These are phyloP conservation scores for Petrocephalus schoutedeni DNA, from an alignment of 2,797 vertebrate species.

Conservation along the genomic window DNA sequence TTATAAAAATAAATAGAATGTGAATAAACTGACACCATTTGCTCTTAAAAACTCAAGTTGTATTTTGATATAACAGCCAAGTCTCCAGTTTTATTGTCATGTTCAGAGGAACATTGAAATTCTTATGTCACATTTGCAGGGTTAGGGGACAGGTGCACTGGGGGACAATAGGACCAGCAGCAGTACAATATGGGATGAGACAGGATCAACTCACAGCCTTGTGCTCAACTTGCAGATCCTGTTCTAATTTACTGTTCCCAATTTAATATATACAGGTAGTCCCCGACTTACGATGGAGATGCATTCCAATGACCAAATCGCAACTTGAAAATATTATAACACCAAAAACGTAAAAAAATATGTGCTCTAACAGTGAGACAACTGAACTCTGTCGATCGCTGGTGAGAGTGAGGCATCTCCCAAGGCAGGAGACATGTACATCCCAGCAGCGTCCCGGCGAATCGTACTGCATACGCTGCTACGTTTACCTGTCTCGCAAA, in stretches of 20 bases:
- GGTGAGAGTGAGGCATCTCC: too few species aligned
- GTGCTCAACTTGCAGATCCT: not conserved
- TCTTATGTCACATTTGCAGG: not conserved
- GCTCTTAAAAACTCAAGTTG: not conserved
- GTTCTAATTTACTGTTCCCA: not conserved
- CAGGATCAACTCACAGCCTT: not conserved
- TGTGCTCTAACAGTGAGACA: too few species aligned
- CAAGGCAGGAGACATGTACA: too few species aligned
- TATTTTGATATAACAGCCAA: not conserved
- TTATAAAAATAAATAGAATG: not conserved
- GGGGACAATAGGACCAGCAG: not conserved
- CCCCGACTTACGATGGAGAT: too few species aligned
- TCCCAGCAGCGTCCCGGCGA: too few species aligned
- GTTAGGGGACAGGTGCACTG: not conserved
- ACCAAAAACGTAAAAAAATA: too few species aligned
- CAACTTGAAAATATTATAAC: too few species aligned
- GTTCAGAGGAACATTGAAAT: not conserved
- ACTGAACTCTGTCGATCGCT: too few species aligned
- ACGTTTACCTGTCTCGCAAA: too few species aligned
- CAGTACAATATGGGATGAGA: not conserved
- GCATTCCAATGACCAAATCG: too few species aligned
- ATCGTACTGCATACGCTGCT: too few species aligned
- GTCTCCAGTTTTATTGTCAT: not conserved
- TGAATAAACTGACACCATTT: not conserved
- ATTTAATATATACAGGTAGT: not conserved